Base-by-base conservation (phyloP, 2,888 invertebrate species). In the Yponomeuta cagnagella region DNA sequence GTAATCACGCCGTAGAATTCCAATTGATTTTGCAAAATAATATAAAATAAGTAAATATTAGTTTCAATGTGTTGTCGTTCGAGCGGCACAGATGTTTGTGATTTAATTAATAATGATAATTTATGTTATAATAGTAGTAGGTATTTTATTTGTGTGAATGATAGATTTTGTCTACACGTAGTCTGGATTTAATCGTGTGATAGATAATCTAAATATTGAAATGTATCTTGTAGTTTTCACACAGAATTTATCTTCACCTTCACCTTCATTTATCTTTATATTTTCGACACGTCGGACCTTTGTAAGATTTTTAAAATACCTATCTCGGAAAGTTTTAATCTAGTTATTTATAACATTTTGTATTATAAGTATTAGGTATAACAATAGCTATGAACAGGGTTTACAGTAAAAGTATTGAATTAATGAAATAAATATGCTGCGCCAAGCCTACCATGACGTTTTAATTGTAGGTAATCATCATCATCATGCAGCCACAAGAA, bases 1-100 rank as follows among this genome's bases (percentile, higher is more conserved):
- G 30, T 68, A 52, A 48, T 76, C 76, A 80, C 80, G 83, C 80
- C 75, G 79, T 80, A 82, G 80, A 81, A 85, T 88, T 87, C 86
- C 88, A 86, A 85, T 84, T 86, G 86, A 87, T 85, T 81, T 52
- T 52, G 48, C 52, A 48, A 68, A 48, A 68, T 68, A 79, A 82
- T 84, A 82, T 85, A 83, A 82, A 84, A 86, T 82, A 78, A 75
- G 76, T 82, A 82, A 77, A 71, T 73, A 73, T 31, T 80, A 79
- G 79, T 70, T 70, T 71, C 15, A 30, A 65, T 8, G 65, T 30
- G 65, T 31, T 65, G 65, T 33, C 65, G 37, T 63, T 37, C 30
- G 31, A 63, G 33, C 12, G 66, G 31, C 15, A 64, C 64, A 31
- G 52, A 31, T 66, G 66, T 52, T 70, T 70, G 65, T 70, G 65